phyloP scores from a whole-genome alignment of 2,113 vertebrate genomes.

The Cromileptes altivelis region DNA sequence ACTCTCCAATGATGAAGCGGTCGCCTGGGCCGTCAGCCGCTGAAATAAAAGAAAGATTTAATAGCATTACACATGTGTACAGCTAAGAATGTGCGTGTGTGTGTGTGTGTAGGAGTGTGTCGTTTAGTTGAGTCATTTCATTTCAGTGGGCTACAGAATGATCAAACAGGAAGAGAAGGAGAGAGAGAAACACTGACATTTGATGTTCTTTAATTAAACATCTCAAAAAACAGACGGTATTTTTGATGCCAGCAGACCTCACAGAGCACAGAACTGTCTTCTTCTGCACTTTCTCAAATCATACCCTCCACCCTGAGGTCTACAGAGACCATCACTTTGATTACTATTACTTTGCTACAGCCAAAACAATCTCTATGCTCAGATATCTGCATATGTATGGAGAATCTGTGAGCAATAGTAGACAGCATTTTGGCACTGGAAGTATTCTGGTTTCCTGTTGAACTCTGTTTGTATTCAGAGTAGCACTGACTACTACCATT shows the following conservation, averaged over 20 bases:
- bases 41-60: conserved; percentile 79
- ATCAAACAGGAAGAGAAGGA: conserved; percentile 33
- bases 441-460: too few relatives aligned
- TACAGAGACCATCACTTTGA: not conserved
- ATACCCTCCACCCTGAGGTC: not conserved
- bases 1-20: conserved; percentile 99
- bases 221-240: conserved; percentile 4
- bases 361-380: too few relatives aligned
- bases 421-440: too few relatives aligned
- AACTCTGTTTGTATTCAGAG: too few relatives aligned
- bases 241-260: not conserved
- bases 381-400: too few relatives aligned
- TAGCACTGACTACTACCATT: too few relatives aligned
- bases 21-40: conserved; percentile 98
- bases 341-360: too few relatives aligned
- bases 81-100: conserved; percentile 8
- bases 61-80: conserved; percentile 32
- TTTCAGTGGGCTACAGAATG: conserved; percentile 38
- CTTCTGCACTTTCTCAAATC: not conserved
- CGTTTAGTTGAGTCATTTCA: conserved; percentile 51
- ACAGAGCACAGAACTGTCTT: not conserved
- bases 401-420: too few relatives aligned
- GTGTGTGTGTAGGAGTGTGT: conserved; percentile 31
- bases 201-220: conserved; percentile 24
- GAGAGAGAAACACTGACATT: conserved; percentile 13